Conservation (phyloP, 2,113 vertebrate species). For the Murina feae region DNA sequence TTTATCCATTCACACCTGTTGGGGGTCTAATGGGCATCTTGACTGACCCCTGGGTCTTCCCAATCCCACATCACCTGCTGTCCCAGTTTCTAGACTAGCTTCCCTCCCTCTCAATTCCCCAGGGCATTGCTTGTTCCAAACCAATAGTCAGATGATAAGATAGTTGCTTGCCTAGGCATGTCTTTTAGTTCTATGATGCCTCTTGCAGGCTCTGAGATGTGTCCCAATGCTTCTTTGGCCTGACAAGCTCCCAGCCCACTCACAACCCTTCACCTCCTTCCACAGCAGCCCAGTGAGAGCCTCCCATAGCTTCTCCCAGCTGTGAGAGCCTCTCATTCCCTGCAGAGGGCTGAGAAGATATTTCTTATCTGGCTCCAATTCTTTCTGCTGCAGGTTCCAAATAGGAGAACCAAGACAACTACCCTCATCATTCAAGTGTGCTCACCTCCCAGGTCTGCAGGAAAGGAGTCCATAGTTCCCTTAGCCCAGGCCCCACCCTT, state of each 20-base stretch:
- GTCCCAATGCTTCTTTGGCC: neutral
- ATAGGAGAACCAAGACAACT: neutral
- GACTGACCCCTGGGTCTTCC: constrained; percentile 17
- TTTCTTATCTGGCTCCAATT: neutral
- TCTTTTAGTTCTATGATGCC: neutral
- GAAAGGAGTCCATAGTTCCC: neutral
- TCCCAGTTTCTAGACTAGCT: constrained; percentile 55
- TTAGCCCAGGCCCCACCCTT: neutral
- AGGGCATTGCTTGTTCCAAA: constrained; percentile 49
- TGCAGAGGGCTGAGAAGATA: neutral
- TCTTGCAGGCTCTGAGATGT: neutral
- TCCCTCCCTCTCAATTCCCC: constrained; percentile 51
- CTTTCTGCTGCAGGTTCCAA: neutral
- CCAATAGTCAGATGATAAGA: constrained; percentile 55
- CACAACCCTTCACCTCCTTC: neutral
- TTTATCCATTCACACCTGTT: neutral
- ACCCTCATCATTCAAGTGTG: neutral
- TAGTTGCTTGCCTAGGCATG: neutral
- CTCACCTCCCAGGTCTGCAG: neutral
- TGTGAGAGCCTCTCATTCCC: neutral
- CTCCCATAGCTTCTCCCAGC: neutral
- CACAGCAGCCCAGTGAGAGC: neutral
- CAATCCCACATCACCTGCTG: constrained; percentile 25
- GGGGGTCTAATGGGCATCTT: neutral
- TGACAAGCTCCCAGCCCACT: neutral